Conservation (phyloP, 2,113 vertebrate species). For the Thalassarche chlororhynchos region DNA sequence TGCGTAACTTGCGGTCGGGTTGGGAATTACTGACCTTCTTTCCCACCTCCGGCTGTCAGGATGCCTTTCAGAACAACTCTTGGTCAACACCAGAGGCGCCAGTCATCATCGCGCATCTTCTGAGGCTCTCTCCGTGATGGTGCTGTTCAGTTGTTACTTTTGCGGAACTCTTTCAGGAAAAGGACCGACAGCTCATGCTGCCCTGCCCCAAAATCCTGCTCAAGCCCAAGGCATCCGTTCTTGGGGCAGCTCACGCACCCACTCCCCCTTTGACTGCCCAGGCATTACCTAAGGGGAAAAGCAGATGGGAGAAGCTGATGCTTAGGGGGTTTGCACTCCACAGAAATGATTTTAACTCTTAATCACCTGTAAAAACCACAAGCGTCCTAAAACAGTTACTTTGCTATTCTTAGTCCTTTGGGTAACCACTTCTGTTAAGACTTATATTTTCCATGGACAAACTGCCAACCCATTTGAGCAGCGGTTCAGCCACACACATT, state of each 20-base stretch:
- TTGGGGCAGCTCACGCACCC: not conserved
- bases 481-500: not conserved
- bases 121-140: not conserved
- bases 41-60: not conserved
- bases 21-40: not conserved
- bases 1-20: rapidly evolving
- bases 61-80: not conserved
- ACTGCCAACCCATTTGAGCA: not conserved
- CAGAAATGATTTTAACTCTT: not conserved
- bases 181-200: not conserved
- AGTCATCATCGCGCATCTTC: rapidly evolving
- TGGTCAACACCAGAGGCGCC: not conserved
- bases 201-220: not conserved
- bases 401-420: not conserved
- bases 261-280: not conserved
- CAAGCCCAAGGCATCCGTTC: not conserved
- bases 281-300: not conserved
- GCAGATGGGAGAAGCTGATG: not conserved
- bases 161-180: not conserved
- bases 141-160: not conserved
- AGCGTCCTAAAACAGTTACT: not conserved
- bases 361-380: not conserved
- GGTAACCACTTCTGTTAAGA: not conserved
- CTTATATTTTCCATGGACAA: not conserved
- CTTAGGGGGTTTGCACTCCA: not conserved